phyloP scores from a whole-genome alignment of 2,888 invertebrate species.

The Brenthis daphne region DNA sequence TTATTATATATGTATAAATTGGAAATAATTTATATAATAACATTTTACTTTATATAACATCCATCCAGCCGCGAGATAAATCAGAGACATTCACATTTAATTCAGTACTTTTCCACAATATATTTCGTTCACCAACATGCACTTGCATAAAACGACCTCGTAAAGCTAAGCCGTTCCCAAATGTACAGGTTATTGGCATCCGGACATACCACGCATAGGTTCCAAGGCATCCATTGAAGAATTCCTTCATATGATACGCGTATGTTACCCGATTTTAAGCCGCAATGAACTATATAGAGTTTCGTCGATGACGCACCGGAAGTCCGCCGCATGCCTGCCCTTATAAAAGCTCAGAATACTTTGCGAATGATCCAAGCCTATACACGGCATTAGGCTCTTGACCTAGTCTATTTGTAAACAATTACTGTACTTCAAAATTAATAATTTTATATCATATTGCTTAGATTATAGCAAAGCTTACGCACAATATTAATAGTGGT shows the following conservation, averaged over 20 bases:
- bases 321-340: slow-evolving; percentile 41
- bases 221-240: slow-evolving; percentile 19
- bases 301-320: slow-evolving; percentile 43
- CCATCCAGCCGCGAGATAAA: too few relatives aligned
- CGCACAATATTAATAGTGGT: too few relatives aligned
- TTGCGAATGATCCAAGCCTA: slow-evolving; percentile 13
- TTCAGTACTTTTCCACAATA: too few relatives aligned
- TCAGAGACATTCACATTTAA: too few relatives aligned
- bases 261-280: not conserved
- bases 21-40: too few relatives aligned
- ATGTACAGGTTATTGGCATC: slow-evolving; percentile 12
- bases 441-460: too few relatives aligned
- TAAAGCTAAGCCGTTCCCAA: slow-evolving; percentile 11
- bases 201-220: slow-evolving; percentile 32
- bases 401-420: slow-evolving; percentile 29
- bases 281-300: slow-evolving; percentile 20
- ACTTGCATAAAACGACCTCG: not conserved
- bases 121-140: not conserved
- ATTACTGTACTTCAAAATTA: not conserved
- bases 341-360: slow-evolving; percentile 2
- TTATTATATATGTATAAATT: too few relatives aligned
- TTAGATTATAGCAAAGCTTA: too few relatives aligned
- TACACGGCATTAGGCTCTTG: slow-evolving; percentile 14
- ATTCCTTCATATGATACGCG: slow-evolving; percentile 1
- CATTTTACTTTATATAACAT: too few relatives aligned